phyloP scores from a whole-genome alignment of 2,797 vertebrate genomes.

The Cyclura pinguis region DNA sequence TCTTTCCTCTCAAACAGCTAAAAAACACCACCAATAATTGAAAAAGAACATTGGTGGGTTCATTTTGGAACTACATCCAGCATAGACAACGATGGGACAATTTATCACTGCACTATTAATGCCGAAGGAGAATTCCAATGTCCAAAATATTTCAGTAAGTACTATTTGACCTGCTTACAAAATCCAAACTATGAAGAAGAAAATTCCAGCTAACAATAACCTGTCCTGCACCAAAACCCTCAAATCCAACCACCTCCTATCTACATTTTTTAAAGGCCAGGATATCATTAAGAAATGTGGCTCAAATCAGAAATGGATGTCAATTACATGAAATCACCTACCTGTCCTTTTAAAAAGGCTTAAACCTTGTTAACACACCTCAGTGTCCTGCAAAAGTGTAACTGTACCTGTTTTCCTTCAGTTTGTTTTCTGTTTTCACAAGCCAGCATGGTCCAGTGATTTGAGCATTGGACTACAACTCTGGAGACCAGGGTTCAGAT shows the following conservation, averaged over 20 bases:
- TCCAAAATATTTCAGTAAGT: background rate
- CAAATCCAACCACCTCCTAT: background rate
- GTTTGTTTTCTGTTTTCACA: too few relatives aligned
- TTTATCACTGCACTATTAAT: background rate
- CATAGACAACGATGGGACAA: background rate
- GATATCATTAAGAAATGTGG: background rate
- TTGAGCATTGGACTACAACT: too few relatives aligned
- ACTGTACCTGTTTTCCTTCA: too few relatives aligned
- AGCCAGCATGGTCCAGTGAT: too few relatives aligned
- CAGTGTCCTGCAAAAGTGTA: too few relatives aligned
- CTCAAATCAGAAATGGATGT: background rate
- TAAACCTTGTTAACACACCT: too few relatives aligned
- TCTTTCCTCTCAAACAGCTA: background rate
- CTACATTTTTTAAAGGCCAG: too few relatives aligned
- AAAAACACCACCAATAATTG: background rate
- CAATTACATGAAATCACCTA: background rate
- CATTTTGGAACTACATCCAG: background rate
- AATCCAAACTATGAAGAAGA: background rate
- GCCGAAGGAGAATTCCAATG: background rate
- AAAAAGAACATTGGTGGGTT: background rate
- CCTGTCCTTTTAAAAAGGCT: too few relatives aligned
- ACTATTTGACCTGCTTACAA: background rate
- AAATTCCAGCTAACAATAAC: background rate
- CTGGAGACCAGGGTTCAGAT: too few relatives aligned
- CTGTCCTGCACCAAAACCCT: background rate